Base-by-base conservation (phyloP, 2,888 invertebrate species). In the Amblyjoppa fuscipennis region DNA sequence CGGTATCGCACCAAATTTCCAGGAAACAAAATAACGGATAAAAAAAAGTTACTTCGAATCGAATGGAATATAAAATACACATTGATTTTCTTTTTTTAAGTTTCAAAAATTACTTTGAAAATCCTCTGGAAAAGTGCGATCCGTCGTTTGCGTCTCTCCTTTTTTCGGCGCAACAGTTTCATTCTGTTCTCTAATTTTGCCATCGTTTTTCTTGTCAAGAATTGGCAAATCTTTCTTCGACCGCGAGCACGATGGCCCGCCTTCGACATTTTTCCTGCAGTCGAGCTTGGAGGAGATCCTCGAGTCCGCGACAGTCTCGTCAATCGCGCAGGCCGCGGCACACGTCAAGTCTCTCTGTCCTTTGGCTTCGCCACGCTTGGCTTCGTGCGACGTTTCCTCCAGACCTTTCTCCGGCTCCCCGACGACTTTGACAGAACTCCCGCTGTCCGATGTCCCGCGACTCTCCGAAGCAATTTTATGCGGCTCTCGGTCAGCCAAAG, bases 301-400 rank as follows among this genome's bases (percentile, higher is more conserved):
- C n/a, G 69, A 64, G 28, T 11, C 31, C 41, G 25, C 11, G 41
- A n/a, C 56, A 34, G 25, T 7, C 20, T 73, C n/a, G 61, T 73
- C 68, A 41, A 41, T 28, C 51, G 38, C 13, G 76, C 80, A 77
- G 77, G 28, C 59, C 61, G 69, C 68, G 11, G 61, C 61, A 7
- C 76, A 76, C 45, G 38, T 53, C 25, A 13, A 16, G 51, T 85
- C 70, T 7, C n/a, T 71, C 81, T 38, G 75, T 81, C 6, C 74
- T 78, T 77, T 81, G 83, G 77, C 73, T 85, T 85, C 83, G 61
- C 64, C 83, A 16, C 25, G 51, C 56, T 80, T 81, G 80, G 74
- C 77, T 81, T 83, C 83, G 56, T n/a, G 70, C 11, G 56, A 38
- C 3, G 16, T 25, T 3, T 69, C 64, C n/a, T 71, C 70, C 20